Evolutionary conservation across 2,797 vertebrate genomes (phyloP).

Genomic region (Tokudaia muenninki): DNA sequence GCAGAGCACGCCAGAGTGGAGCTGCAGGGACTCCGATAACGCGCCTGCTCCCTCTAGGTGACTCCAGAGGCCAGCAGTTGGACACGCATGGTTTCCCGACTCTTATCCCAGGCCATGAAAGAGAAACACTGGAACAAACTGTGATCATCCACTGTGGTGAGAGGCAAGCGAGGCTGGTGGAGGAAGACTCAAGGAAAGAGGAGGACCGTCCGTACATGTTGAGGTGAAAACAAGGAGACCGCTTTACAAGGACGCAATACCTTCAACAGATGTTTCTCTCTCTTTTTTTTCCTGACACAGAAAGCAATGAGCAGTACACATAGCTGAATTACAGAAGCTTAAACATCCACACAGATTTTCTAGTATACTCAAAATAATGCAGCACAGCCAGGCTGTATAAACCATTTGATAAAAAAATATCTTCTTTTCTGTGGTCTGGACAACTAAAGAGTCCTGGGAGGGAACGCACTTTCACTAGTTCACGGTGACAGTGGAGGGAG

Average conservation of each 20-base stretch:
- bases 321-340: conserved; percentile 76
- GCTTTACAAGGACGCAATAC: background rate
- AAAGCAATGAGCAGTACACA: conserved; percentile 81
- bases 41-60: conserved; percentile 24
- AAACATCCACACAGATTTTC: conserved; percentile 81
- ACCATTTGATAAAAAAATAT: conserved; percentile 88
- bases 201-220: background rate
- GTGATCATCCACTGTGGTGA: background rate
- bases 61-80: background rate
- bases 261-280: background rate
- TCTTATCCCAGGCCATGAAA: conserved; percentile 36
- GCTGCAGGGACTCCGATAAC: background rate
- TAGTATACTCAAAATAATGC: conserved; percentile 78
- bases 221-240: background rate
- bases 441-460: conserved; percentile 82
- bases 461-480: conserved; percentile 71
- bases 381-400: conserved; percentile 84
- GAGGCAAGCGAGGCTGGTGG: background rate
- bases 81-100: background rate
- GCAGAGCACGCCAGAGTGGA: conserved; percentile 52
- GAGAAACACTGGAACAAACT: conserved; percentile 55
- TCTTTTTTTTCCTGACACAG: conserved; percentile 12
- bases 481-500: conserved; percentile 1
- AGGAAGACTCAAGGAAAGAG: background rate
- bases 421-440: conserved; percentile 83